Evolutionary conservation across 1,140 invertebrate species (phyloP).

Genomic region (Ericerus pela): DNA sequence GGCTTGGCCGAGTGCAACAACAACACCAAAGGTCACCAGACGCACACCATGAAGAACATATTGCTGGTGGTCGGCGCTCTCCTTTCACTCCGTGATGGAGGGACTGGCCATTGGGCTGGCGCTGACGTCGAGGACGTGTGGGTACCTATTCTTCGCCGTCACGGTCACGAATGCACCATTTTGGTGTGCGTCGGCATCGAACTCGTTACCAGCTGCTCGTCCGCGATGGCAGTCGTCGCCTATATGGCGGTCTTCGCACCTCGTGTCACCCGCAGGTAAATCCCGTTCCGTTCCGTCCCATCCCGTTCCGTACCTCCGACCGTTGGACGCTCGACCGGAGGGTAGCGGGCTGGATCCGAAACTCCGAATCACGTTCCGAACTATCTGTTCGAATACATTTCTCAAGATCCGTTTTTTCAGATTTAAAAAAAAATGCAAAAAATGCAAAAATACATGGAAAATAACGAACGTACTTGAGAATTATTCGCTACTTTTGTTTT

Average conservation of each 20-base stretch:
- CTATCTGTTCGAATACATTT: too few relatives aligned
- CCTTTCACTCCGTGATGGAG: conserved; percentile 46
- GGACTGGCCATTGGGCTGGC: conserved; percentile 46
- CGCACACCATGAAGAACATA: conserved; percentile 22
- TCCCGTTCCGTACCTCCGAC: too few relatives aligned
- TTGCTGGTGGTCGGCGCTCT: conserved; percentile 41
- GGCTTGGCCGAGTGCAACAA: conserved; percentile 15
- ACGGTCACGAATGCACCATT: conserved; percentile 78
- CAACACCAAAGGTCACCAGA: conserved; percentile 16
- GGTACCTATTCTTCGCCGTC: conserved; percentile 57
- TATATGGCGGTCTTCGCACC: conserved; percentile 62
- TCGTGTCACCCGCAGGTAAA: conserved; percentile 57
- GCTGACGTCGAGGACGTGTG: conserved; percentile 39
- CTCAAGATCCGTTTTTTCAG: too few relatives aligned
- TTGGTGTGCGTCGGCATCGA: conserved; percentile 74
- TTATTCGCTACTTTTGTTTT: too few relatives aligned
- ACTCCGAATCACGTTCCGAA: too few relatives aligned
- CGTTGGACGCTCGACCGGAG: too few relatives aligned
- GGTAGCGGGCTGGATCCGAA: too few relatives aligned
- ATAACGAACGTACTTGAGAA: too few relatives aligned
- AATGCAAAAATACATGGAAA: too few relatives aligned
- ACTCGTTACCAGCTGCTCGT: conserved; percentile 49
- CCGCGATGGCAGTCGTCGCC: conserved; percentile 36
- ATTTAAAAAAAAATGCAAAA: too few relatives aligned
- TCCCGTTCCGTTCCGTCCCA: too few relatives aligned